Conservation (phyloP, 1,140 invertebrate genomes). For the Phymorhynchus buccinoides region DNA sequence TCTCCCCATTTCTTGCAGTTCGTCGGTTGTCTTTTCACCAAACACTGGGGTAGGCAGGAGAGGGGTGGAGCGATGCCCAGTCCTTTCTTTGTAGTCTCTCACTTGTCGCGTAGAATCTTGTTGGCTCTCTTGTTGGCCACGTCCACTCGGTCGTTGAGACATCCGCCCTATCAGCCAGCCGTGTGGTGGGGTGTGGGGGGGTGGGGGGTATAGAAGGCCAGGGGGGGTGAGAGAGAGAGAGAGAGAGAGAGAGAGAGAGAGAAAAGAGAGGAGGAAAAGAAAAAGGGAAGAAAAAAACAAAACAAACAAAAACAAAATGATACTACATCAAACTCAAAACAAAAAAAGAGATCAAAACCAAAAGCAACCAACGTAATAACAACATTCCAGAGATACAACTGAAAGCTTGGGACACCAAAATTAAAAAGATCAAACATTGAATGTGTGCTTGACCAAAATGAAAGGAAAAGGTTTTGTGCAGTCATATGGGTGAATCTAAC, state of each 20-base stretch:
- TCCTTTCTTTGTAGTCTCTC: slow-evolving; percentile 20
- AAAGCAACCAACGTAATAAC: background rate
- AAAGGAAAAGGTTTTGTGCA: too few relatives aligned
- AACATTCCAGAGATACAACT: slow-evolving; percentile 3
- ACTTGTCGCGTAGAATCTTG: slow-evolving; percentile 56
- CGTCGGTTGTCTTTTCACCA: too few relatives aligned
- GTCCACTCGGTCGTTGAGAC: slow-evolving; percentile 55
- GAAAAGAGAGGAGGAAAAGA: slow-evolving; percentile 32
- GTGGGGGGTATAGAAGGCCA: background rate
- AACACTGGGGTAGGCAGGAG: too few relatives aligned
- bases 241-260: slow-evolving; percentile 36
- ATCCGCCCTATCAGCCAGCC: slow-evolving; percentile 51
- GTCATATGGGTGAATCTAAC: too few relatives aligned
- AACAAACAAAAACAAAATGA: slow-evolving; percentile 13
- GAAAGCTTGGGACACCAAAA: too few relatives aligned
- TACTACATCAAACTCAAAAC: slow-evolving; percentile 4
- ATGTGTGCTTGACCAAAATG: too few relatives aligned
- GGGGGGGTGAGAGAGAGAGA: background rate
- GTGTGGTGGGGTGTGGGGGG: background rate
- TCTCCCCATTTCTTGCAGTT: too few relatives aligned
- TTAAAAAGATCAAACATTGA: background rate
- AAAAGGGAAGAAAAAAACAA: slow-evolving; percentile 15
- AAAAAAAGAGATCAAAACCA: background rate
- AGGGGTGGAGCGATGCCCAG: too few relatives aligned
- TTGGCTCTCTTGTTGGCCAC: slow-evolving; percentile 57